Conservation (phyloP, 2,888 invertebrate species). For the Xestia ashworthii region DNA sequence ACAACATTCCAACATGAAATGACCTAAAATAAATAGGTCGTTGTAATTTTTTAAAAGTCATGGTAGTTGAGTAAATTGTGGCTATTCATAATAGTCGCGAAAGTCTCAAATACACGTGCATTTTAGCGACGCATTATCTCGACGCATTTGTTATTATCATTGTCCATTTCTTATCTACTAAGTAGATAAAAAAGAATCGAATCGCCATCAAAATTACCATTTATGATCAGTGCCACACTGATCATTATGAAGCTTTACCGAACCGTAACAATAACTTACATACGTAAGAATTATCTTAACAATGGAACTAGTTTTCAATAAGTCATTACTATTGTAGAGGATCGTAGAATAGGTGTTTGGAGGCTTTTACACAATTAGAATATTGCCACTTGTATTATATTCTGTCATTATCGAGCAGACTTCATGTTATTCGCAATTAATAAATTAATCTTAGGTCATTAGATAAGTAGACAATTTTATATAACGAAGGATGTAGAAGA, state of each 20-base stretch:
- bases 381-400: constrained; percentile 84
- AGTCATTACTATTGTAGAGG: constrained; percentile 75
- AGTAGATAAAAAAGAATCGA: constrained; percentile 60
- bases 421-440: constrained; percentile 82
- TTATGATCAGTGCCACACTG: constrained; percentile 65
- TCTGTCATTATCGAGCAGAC: constrained; percentile 79
- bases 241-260: constrained; percentile 84
- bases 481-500: constrained; percentile 73
- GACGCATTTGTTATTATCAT: constrained; percentile 48
- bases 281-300: constrained; percentile 80
- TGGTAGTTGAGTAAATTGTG: constrained; percentile 26
- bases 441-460: constrained; percentile 67
- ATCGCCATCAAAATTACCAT: constrained; percentile 58
- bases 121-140: constrained; percentile 27
- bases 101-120: constrained; percentile 33
- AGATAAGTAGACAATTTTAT: constrained; percentile 87
- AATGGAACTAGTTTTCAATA: constrained; percentile 74
- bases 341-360: constrained; percentile 88
- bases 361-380: constrained; percentile 89
- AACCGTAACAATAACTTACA: constrained; percentile 86
- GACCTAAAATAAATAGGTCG: constrained; percentile 13
- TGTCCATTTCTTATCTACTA: constrained; percentile 63
- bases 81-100: constrained; percentile 15
- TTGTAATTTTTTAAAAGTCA: constrained; percentile 30
- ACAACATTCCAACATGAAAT: constrained; percentile 27